Evolutionary conservation across 2,888 invertebrate genomes (phyloP), one percentile per base, ranked within the genome.

Genomic region (Drosophila anomalata): DNA sequence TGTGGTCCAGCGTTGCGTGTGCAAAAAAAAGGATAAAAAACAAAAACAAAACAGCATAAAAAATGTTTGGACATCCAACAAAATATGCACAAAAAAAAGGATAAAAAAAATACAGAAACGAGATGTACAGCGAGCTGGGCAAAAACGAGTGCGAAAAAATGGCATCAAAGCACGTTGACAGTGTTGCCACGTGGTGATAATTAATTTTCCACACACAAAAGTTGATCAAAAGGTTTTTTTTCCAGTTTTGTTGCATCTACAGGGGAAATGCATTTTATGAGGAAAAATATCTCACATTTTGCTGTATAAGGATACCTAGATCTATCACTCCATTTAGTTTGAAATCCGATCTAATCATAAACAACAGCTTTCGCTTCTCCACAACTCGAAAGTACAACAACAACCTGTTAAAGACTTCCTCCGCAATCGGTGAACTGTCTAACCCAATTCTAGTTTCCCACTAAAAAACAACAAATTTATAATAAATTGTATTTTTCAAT

Each of bases 131-230:
- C 60, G 48, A 41, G 33, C 36, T 58, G 54, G 46, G 24, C 50
- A 70, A 70, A 71, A 58, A 46, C 51, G 65, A 61, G 20, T 50
- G 26, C 20, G 41, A 72, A 77, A 74, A 70, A 67, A 66, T 70
- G 53, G 70, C 77, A 67, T 77, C 69, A 75, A 83, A 78, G 52
- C 68, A 61, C 67, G 61, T 58, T 66, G 70, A 71, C 84, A 85
- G 85, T 76, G 84, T 87, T 85, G 87, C 85, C 88, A 88, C 71
- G 55, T 65, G 68, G 66, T 76, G 72, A 68, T 85, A 82, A 81
- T 81, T 82, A 75, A 77, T 79, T 77, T 79, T 76, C 60, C 61
- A 66, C 63, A 74, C 60, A 55, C 51, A 56, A 58, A 61, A 52
- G 56, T 65, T 63, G 79, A 61, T 53, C 74, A 61, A 26, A 41